Evolutionary conservation across 2,797 vertebrate genomes (phyloP).

Genomic region (Syngnathus acus): DNA sequence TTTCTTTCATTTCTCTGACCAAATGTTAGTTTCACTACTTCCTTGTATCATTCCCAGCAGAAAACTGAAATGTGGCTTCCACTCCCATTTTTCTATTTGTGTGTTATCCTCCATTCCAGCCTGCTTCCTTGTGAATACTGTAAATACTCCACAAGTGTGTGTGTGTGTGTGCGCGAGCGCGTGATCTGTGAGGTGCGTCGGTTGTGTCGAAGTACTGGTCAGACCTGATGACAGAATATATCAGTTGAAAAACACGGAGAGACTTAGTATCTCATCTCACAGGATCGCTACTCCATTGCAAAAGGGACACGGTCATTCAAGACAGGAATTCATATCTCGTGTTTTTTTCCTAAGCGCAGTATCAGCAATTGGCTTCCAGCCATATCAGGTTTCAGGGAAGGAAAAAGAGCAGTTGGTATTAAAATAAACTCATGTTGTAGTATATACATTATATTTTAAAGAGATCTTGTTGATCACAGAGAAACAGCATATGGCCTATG

Average conservation of each 20-base stretch:
- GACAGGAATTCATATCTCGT: conserved; percentile 23
- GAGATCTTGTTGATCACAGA: not conserved
- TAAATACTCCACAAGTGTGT: conserved; percentile 18
- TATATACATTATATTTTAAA: not conserved
- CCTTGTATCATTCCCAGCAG: not conserved
- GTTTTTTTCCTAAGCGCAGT: conserved; percentile 10
- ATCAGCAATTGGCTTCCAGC: conserved; percentile 21
- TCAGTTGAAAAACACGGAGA: not conserved
- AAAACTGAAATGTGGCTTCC: not conserved
- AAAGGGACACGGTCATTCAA: conserved; percentile 20
- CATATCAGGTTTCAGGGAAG: conserved; percentile 26
- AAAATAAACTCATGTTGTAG: not conserved
- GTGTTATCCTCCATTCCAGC: not conserved
- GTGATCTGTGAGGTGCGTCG: conserved; percentile 18
- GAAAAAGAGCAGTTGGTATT: conserved; percentile 12
- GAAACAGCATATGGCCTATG: not conserved
- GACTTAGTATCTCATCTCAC: conserved; percentile 19
- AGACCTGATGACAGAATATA: conserved; percentile 34
- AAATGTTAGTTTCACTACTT: not conserved
- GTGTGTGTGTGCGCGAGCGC: conserved; percentile 29
- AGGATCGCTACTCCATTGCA: conserved; percentile 24
- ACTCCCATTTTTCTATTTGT: conserved; percentile 1
- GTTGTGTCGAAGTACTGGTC: conserved; percentile 34
- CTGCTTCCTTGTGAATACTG: conserved; percentile 17
- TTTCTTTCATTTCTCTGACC: not conserved